Conservation (phyloP, 2,888 invertebrate genomes). For the Dolichomitus sp. region DNA sequence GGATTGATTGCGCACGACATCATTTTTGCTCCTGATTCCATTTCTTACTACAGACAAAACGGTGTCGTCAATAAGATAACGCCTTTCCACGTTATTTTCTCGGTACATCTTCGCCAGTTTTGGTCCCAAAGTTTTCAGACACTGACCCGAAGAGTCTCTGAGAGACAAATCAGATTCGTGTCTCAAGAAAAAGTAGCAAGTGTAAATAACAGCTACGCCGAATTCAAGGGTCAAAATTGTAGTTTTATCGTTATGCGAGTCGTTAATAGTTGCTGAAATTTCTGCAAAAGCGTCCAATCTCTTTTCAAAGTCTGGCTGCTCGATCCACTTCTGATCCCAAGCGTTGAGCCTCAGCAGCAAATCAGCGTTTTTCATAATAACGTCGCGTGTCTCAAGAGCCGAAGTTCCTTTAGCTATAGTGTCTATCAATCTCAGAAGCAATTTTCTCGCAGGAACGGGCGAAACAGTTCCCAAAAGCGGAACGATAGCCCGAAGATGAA, state of each 20-base stretch:
- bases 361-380: conserved; percentile 87
- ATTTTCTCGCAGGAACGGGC: conserved; percentile 90
- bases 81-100: conserved; percentile 87
- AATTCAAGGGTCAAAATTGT: conserved; percentile 87
- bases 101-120: conserved; percentile 88
- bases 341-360: conserved; percentile 93
- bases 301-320: conserved; percentile 96
- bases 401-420: conserved; percentile 88
- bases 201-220: conserved; percentile 92
- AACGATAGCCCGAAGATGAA: conserved; percentile 90
- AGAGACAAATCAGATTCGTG: conserved; percentile 95
- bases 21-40: conserved; percentile 91
- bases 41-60: conserved; percentile 91
- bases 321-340: conserved; percentile 95
- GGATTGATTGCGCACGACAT: conserved; percentile 92
- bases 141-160: conserved; percentile 92
- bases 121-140: conserved; percentile 91
- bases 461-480: conserved; percentile 91
- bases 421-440: conserved; percentile 89
- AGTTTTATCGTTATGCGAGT: conserved; percentile 83
- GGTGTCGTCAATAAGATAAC: conserved; percentile 91
- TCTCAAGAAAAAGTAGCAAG: conserved; percentile 93
- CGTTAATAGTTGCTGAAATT: conserved; percentile 88
- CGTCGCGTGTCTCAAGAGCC: conserved; percentile 80
- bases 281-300: conserved; percentile 93